Evolutionary conservation across 2,113 vertebrate genomes (phyloP), one percentile per base, ranked within the genome.

Genomic region (Glaucidium brasilianum): DNA sequence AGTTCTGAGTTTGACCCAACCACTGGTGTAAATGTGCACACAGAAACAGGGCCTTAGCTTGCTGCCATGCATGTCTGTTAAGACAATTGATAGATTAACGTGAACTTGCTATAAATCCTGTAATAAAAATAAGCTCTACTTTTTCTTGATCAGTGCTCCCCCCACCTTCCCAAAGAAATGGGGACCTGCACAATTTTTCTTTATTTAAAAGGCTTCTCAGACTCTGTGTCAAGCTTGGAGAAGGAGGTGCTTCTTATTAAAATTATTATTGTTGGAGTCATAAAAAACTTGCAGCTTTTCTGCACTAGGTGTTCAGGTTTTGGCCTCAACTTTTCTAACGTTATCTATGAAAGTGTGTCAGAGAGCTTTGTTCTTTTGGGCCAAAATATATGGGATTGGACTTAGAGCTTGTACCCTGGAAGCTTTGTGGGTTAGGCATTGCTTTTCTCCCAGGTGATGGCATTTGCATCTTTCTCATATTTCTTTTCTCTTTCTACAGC

Each of bases 401-500:
- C 20, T 0, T 9, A 0, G 6, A 20, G 1, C 14, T 32, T 27
- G 35, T 2, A 6, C 27, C 67, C 32, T 21, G 35, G 4, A 4
- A 67, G 37, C 2, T n/a, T 6, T 71, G 47, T 37, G 52, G 5
- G 20, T 52, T 6, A 2, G n/a, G 19, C 16, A 12, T 4, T 18
- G 59, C 53, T 17, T 4, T 20, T 35, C 27, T 59, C 32, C 23
- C 14, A 7, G 4, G 27, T 9, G 30, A 22, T n/a, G 39, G 7
- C 26, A 2, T 96, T 55, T 91, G 47, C 9, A 7, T 15, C 39
- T 53, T 34, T 14, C 22, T 27, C 6, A 0, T 64, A 1, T 75
- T 88, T 55, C 5, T 25, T 3, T 11, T 80, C 25, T 94, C 17
- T 82, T 62, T 55, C 80, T 67, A 11, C 97, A 98, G 98, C n/a